Evolutionary conservation across 2,888 invertebrate genomes (phyloP).

Genomic region (Dynastes hyllus): DNA sequence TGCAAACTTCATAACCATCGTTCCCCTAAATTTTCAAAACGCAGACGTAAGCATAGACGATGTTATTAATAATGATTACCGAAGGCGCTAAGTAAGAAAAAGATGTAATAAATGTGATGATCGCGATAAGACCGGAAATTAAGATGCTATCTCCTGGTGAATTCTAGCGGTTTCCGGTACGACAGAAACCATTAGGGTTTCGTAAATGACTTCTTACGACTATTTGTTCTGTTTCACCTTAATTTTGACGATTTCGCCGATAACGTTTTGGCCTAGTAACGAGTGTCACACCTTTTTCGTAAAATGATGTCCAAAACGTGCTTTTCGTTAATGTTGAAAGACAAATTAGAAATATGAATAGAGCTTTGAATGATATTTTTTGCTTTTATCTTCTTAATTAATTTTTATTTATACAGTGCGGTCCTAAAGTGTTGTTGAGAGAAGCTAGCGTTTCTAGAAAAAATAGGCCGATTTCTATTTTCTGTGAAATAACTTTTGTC

Average conservation of each 20-base stretch:
- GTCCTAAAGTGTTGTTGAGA: no score
- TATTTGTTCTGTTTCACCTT: conserved; percentile 56
- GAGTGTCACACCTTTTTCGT: conserved; percentile 8
- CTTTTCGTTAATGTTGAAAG: background rate
- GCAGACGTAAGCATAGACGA: conserved; percentile 4
- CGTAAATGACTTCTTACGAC: conserved; percentile 58
- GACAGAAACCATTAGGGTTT: conserved; percentile 54
- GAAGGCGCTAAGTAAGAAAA: conserved; percentile 47
- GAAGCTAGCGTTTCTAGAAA: no score
- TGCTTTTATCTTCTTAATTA: background rate
- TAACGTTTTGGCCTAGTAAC: conserved; percentile 32
- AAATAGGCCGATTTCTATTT: no score
- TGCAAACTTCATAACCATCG: background rate
- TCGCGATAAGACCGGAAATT: conserved; percentile 53
- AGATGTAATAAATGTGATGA: conserved; percentile 48
- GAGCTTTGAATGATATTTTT: background rate
- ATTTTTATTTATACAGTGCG: no score
- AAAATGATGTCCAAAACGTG: background rate
- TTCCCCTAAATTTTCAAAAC: background rate
- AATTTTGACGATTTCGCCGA: conserved; percentile 53
- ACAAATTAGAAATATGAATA: background rate
- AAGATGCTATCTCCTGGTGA: conserved; percentile 54
- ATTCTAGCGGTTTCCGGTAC: conserved; percentile 56
- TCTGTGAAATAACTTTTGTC: no score
- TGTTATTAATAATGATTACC: conserved; percentile 30